phyloP scores from a whole-genome alignment of 2,888 invertebrate species.

The Drosophila subquinaria region DNA sequence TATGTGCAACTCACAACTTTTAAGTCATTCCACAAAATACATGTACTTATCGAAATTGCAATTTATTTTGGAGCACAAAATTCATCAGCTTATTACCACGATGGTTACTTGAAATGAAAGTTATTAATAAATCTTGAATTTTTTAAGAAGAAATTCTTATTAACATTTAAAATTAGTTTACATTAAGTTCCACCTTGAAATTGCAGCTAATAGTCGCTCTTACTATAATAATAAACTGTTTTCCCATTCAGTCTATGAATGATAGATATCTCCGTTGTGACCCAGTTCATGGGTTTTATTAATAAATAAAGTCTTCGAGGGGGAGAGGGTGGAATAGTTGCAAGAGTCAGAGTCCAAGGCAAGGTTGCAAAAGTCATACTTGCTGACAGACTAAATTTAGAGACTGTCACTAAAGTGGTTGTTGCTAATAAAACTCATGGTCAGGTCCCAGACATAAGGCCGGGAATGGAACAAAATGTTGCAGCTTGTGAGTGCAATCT shows the following conservation, averaged over 20 bases:
- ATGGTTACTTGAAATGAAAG: background rate
- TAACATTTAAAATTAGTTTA: too few relatives aligned
- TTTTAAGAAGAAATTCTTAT: too few relatives aligned
- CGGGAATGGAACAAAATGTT: constrained; percentile 1
- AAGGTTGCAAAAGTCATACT: constrained; percentile 1
- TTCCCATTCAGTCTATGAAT: constrained; percentile 4
- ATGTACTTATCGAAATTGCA: constrained; percentile 23
- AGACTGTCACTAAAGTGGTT: constrained; percentile 4
- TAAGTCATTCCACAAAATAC: constrained; percentile 10
- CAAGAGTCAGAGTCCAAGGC: background rate
- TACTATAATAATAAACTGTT: constrained; percentile 1
- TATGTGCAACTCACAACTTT: constrained; percentile 14
- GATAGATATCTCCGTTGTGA: constrained; percentile 23
- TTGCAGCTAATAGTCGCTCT: background rate
- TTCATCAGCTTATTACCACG: constrained; percentile 9
- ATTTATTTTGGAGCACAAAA: constrained; percentile 13
- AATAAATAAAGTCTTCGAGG: constrained; percentile 31
- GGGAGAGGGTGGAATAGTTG: background rate
- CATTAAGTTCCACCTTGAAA: background rate
- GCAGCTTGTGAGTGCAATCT: background rate
- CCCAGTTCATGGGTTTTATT: constrained; percentile 43
- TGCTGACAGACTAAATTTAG: constrained; percentile 12
- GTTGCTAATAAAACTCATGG: constrained; percentile 12
- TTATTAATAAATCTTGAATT: background rate
- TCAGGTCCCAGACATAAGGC: background rate